Evolutionary conservation across 2,113 vertebrate genomes (phyloP).

Genomic region (Neomonachus schauinslandi): DNA sequence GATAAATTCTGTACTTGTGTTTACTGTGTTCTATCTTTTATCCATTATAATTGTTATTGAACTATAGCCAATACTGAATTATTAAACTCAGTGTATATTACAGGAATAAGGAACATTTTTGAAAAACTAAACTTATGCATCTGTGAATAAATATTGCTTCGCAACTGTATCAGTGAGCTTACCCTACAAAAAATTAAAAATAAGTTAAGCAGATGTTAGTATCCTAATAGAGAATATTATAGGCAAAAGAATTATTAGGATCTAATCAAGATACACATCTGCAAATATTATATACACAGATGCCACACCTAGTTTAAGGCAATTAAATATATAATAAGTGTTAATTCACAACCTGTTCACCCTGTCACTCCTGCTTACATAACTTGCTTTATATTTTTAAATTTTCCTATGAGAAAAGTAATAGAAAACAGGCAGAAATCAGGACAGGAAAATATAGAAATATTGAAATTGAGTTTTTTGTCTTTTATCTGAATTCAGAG

Average conservation of each 20-base stretch:
- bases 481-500: not conserved
- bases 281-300: not conserved
- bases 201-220: not conserved
- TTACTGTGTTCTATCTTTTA: not conserved
- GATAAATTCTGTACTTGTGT: not conserved
- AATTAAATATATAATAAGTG: not conserved
- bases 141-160: not conserved
- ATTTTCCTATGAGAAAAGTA: not conserved
- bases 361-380: not conserved
- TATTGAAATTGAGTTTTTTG: not conserved
- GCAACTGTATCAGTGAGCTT: not conserved
- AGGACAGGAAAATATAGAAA: not conserved
- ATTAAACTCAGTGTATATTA: not conserved
- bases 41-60: not conserved
- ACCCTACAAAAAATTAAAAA: not conserved
- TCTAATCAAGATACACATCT: not conserved
- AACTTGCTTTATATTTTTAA: not conserved
- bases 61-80: not conserved
- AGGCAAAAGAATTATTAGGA: not conserved
- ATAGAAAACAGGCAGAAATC: not conserved
- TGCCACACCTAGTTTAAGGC: not conserved
- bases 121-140: not conserved
- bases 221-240: not conserved
- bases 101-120: not conserved
- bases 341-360: conserved; percentile 13